phyloP scores from a whole-genome alignment of 2,888 invertebrate genomes.

The Microdon myrmicae region DNA sequence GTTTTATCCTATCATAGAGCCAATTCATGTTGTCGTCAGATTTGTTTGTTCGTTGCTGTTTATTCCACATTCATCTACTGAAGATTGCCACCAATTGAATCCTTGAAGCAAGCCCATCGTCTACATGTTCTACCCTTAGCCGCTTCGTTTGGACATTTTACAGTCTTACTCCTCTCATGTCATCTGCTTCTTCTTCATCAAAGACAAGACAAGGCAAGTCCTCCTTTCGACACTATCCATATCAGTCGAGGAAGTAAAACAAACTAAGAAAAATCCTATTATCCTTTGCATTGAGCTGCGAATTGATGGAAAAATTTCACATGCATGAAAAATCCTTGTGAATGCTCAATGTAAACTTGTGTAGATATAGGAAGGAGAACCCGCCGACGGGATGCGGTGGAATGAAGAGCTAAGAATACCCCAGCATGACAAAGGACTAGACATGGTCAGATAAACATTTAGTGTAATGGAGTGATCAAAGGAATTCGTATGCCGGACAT shows the following conservation, averaged over 20 bases:
- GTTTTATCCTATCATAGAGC: conserved; percentile 42
- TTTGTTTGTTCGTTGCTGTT: conserved; percentile 45
- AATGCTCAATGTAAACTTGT: conserved; percentile 28
- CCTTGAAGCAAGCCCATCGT: conserved; percentile 12
- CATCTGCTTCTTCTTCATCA: conserved; percentile 33
- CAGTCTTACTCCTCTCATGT: too few relatives aligned
- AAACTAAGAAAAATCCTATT: conserved; percentile 22
- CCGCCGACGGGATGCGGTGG: not conserved
- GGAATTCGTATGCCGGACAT: conserved; percentile 15
- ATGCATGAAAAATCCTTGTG: conserved; percentile 31
- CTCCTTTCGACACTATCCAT: too few relatives aligned
- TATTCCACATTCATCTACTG: conserved; percentile 9
- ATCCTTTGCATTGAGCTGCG: conserved; percentile 11
- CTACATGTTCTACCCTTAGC: too few relatives aligned
- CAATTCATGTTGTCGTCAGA: conserved; percentile 50
- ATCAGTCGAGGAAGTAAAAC: conserved; percentile 35
- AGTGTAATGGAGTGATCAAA: conserved; percentile 27
- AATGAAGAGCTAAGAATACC: not conserved
- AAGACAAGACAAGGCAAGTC: conserved; percentile 14
- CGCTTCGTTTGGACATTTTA: too few relatives aligned
- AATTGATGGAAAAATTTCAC: conserved; percentile 28
- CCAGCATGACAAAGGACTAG: conserved; percentile 6
- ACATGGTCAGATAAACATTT: not conserved
- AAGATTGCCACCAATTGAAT: conserved; percentile 35
- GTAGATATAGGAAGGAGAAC: not conserved